phyloP scores from a whole-genome alignment of 2,113 vertebrate genomes.

The Forbesichthys agassizii region DNA sequence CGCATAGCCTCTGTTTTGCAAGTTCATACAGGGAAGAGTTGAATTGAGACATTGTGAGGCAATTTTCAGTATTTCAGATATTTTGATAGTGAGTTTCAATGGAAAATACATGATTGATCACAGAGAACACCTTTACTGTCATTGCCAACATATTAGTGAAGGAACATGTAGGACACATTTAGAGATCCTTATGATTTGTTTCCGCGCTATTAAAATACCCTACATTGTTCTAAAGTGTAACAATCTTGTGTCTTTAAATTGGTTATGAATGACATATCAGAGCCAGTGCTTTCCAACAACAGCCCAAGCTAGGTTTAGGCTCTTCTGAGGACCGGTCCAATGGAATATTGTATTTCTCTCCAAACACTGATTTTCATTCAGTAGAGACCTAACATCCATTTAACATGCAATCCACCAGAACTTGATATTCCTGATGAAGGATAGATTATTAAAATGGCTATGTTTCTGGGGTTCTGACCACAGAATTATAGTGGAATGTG shows the following conservation, averaged over 20 bases:
- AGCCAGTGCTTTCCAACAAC: conserved; percentile 27
- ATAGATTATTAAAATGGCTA: conserved; percentile 48
- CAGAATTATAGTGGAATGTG: conserved; percentile 19
- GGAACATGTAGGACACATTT: conserved; percentile 16
- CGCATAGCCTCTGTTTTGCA: neutral
- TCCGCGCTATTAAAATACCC: conserved; percentile 26
- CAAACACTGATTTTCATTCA: conserved; percentile 45
- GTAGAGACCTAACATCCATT: conserved; percentile 38
- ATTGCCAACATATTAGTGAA: too few relatives aligned
- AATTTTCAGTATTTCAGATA: conserved; percentile 15
- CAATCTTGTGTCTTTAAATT: conserved; percentile 26
- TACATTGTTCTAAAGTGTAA: conserved; percentile 29
- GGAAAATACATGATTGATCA: conserved; percentile 27
- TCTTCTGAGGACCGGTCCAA: conserved; percentile 20
- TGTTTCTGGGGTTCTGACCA: conserved; percentile 31
- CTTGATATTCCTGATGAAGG: conserved; percentile 46
- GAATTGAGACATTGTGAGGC: neutral
- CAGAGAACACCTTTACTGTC: neutral
- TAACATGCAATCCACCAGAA: conserved; percentile 33
- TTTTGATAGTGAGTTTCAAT: conserved; percentile 31
- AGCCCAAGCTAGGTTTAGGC: conserved; percentile 19
- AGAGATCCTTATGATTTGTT: conserved; percentile 33
- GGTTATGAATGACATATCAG: conserved; percentile 30
- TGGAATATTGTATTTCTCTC: conserved; percentile 52
- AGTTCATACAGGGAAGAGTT: neutral